Evolutionary conservation across 2,888 invertebrate species (phyloP).

Genomic region (Tryphoninae sp.): DNA sequence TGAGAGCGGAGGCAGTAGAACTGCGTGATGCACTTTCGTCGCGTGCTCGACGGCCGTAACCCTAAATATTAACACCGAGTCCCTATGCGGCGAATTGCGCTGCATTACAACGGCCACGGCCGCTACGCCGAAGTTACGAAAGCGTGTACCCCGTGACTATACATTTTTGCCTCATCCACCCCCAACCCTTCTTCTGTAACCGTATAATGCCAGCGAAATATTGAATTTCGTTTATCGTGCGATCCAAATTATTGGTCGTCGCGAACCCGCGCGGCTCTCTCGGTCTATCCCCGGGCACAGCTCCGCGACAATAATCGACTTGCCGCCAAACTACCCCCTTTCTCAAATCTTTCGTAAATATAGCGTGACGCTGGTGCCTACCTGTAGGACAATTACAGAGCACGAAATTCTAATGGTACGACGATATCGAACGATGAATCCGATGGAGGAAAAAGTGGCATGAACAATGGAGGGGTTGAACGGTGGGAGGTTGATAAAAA

Average conservation of each 20-base stretch:
- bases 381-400: too few relatives aligned
- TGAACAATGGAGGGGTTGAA: too few relatives aligned
- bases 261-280: conserved; percentile 42
- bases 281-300: conserved; percentile 20
- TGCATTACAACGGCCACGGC: conserved; percentile 72
- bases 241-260: conserved; percentile 71
- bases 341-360: not conserved
- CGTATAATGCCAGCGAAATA: conserved; percentile 73
- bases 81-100: conserved; percentile 72
- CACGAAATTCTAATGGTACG: too few relatives aligned
- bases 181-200: conserved; percentile 61
- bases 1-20: conserved; percentile 42
- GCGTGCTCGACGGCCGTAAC: conserved; percentile 76
- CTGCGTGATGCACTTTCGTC: conserved; percentile 75
- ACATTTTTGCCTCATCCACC: conserved; percentile 14
- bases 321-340: conserved; percentile 9
- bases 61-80: conserved; percentile 77
- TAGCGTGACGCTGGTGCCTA: too few relatives aligned
- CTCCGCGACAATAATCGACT: conserved; percentile 28
- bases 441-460: too few relatives aligned
- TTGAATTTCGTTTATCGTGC: conserved; percentile 78
- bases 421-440: too few relatives aligned
- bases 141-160: conserved; percentile 42
- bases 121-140: conserved; percentile 42
- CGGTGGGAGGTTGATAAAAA: too few relatives aligned